Percentiles rank a stretch among this genome's conserved stretches.
These are phyloP conservation scores for Takifugu flavidus DNA, from an alignment of 2,113 vertebrate species.

Conservation along the genomic window DNA sequence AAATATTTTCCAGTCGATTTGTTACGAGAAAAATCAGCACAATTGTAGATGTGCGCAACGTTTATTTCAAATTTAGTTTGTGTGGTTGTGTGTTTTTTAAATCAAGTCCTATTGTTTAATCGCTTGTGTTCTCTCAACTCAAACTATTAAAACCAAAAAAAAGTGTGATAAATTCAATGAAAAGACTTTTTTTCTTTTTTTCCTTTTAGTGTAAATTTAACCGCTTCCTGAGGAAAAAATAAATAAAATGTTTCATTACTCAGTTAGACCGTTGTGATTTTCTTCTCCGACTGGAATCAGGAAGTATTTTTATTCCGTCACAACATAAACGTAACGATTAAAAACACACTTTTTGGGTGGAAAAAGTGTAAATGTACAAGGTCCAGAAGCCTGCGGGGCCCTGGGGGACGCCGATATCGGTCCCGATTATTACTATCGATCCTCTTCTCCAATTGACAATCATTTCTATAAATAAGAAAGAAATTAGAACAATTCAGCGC, in stretches of 20 bases:
- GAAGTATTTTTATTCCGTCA: not conserved
- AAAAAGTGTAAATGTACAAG: no score
- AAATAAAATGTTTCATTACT: conserved; percentile 54
- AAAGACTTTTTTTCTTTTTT: conserved; percentile 24
- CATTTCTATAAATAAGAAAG: no score
- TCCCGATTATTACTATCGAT: no score
- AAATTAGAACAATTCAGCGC: no score
- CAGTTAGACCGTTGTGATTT: conserved; percentile 8
- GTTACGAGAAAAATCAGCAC: conserved; percentile 8
- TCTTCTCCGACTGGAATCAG: not conserved
- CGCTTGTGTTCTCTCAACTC: conserved; percentile 51
- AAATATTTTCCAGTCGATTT: conserved; percentile 39
- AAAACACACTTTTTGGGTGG: no score
- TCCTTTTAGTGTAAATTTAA: conserved; percentile 60
- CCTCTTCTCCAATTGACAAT: no score
- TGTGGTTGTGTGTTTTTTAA: not conserved
- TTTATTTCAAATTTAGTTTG: conserved; percentile 16
- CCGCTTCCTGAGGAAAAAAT: conserved; percentile 56
- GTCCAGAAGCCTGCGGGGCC: no score
- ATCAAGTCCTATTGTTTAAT: conserved; percentile 8
- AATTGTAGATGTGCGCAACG: no score
- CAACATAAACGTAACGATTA: not conserved
- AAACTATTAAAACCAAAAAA: conserved; percentile 45
- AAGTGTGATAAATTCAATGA: conserved; percentile 28
- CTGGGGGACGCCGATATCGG: no score